Conservation (phyloP, 2,888 invertebrate species). For the Drosophila flavopinicola region DNA sequence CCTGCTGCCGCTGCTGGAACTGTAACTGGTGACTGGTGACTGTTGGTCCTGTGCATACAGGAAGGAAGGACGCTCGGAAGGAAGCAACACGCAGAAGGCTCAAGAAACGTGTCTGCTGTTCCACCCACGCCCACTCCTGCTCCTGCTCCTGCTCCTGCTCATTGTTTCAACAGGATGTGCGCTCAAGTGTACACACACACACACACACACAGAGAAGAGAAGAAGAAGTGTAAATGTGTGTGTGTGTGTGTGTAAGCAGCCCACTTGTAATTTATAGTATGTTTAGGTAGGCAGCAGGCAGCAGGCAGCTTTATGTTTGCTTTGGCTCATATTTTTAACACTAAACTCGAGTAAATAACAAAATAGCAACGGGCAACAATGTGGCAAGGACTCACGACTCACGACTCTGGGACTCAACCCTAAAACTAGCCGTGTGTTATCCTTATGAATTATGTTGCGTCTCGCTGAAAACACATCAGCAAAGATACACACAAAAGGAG, state of each 20-base stretch:
- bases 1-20: constrained; percentile 11
- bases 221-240: too few species aligned
- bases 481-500: constrained; percentile 21
- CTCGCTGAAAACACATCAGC: constrained; percentile 9
- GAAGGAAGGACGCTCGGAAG: constrained; percentile 57
- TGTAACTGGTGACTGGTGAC: too few species aligned
- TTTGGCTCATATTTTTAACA: constrained; percentile 66
- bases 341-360: constrained; percentile 59
- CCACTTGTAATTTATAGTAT: constrained; percentile 59
- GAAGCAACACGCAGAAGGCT: constrained; percentile 63
- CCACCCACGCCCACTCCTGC: not conserved
- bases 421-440: constrained; percentile 22
- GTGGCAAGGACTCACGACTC: constrained; percentile 22
- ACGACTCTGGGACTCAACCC: not conserved
- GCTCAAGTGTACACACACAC: constrained; percentile 24
- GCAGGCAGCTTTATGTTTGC: constrained; percentile 53
- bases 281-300: constrained; percentile 51
- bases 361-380: constrained; percentile 50
- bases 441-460: constrained; percentile 53
- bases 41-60: constrained; percentile 26
- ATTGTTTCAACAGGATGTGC: constrained; percentile 68
- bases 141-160: not conserved
- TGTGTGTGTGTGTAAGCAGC: constrained; percentile 43
- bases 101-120: constrained; percentile 61
- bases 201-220: too few species aligned